Percentiles rank a stretch among this genome's conserved stretches.
Conservation (phyloP, 1,140 invertebrate genomes). For the Nautilus pompilius region DNA sequence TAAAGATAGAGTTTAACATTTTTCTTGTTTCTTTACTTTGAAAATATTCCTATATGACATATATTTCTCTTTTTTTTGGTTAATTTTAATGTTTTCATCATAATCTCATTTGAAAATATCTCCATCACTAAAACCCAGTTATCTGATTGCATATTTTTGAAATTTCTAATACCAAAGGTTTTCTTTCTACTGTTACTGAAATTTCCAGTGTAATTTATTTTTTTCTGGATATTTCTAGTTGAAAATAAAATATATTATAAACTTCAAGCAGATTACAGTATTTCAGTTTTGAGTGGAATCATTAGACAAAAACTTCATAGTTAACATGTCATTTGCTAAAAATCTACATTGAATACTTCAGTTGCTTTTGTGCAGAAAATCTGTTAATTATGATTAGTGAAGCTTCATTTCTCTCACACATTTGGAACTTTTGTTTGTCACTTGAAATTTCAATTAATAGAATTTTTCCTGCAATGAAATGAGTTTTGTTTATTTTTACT, state of each 20-base stretch:
- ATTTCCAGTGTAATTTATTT: constrained; percentile 33
- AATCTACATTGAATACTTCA: constrained; percentile 40
- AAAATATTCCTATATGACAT: not conserved
- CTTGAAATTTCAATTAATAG: constrained; percentile 42
- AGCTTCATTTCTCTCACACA: constrained; percentile 40
- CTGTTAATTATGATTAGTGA: constrained; percentile 42
- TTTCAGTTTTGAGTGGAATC: constrained; percentile 48
- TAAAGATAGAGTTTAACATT: constrained; percentile 18
- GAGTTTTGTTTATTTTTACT: constrained; percentile 31
- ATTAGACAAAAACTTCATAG: constrained; percentile 45
- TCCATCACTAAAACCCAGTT: not conserved
- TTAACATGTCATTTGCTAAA: constrained; percentile 49
- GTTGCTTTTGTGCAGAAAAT: constrained; percentile 42
- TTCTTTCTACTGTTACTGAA: constrained; percentile 36
- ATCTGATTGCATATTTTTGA: constrained; percentile 20
- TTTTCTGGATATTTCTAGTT: constrained; percentile 40
- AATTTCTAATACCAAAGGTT: constrained; percentile 28
- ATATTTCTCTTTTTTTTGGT: not conserved
- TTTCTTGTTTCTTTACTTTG: constrained; percentile 7
- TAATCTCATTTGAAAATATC: not conserved
- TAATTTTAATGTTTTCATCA: not conserved
- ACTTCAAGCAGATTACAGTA: constrained; percentile 53
- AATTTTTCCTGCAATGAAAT: constrained; percentile 47
- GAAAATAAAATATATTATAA: constrained; percentile 44
- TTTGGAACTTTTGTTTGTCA: constrained; percentile 40